Percentiles rank a stretch among this genome's conserved stretches.
These are phyloP conservation scores for Trachythela sp. DNA, from an alignment of 64 coral and sea anemone species.

Conservation along the genomic window DNA sequence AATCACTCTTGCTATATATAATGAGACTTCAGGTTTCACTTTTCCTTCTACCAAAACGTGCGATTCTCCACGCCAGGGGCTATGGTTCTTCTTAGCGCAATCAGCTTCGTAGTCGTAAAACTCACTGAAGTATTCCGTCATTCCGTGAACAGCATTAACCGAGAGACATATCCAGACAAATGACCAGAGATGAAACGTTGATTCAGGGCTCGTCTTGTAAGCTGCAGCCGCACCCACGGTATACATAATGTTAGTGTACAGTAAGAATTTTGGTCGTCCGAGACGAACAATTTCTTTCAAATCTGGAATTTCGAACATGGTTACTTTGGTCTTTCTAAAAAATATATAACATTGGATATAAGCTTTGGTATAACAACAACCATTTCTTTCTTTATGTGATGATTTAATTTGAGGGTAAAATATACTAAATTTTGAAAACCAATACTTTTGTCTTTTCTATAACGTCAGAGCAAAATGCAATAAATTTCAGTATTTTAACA, in stretches of 20 bases:
- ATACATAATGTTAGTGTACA: neutral
- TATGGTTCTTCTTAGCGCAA: constrained; percentile 1
- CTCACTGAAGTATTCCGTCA: neutral
- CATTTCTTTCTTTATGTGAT: too few species aligned
- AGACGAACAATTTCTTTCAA: neutral
- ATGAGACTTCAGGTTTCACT: neutral
- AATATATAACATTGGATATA: neutral
- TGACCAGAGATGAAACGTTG: neutral
- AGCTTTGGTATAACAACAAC: neutral
- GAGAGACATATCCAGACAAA: neutral
- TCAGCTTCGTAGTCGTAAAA: constrained; percentile 17
- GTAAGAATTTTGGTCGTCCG: neutral
- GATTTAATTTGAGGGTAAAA: too few species aligned
- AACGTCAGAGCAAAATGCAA: too few species aligned
- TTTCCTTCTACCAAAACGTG: neutral
- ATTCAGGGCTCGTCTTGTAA: neutral
- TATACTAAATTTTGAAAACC: too few species aligned
- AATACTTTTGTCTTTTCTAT: too few species aligned
- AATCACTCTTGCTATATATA: neutral
- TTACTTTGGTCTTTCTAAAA: neutral
- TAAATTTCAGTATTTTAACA: too few species aligned
- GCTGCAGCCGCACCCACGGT: neutral
- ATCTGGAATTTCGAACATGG: neutral
- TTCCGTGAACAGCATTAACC: neutral
- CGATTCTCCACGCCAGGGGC: neutral